Base-by-base conservation (phyloP, 2,888 invertebrate genomes). In the Lucinisca nassula region DNA sequence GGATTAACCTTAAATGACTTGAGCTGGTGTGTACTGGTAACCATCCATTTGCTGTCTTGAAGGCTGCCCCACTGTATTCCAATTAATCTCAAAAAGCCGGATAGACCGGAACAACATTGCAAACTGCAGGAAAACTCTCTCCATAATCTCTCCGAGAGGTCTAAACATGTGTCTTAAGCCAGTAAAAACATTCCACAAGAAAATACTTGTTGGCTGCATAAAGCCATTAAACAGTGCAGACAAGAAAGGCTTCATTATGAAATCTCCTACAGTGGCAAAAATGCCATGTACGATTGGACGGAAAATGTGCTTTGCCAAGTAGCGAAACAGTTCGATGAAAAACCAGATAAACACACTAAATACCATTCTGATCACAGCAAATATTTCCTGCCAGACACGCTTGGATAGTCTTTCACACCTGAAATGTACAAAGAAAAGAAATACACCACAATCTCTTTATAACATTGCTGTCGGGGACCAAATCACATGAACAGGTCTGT, bases 121-220 rank as follows among this genome's bases (percentile, higher is more conserved):
- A 55, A 92, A 77, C 79, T 93, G 91, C 35, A 84, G 70, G 35
- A 92, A 82, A 55, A 92, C 79, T 61, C 79, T 82, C 30, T 67
- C 49, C 24, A 92, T 45, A 70, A 93, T 92, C 12, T 92, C 90
- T n/a, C 89, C 88, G 38, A 93, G 78, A 12, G 93, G 93, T 14
- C 86, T 72, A 77, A 92, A 92, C 90, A 90, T 91, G 61, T 91
- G 91, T n/a, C 90, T 76, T 75, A 92, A 81, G 27, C 91, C 91
- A 12, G 87, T 88, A 75, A 91, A 92, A n/a, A 90, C 86, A 70
- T 93, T 93, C 92, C 92, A 93, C 67, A 89, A 79, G 77, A 93
- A 93, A 27, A 92, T 89, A 79, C 91, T 87, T 8, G 80, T 61
- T 14, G 93, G 93, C 72, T 93, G 92, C 12, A 92, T 74, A 80